A percentile compares a stretch with the other conserved stretches of the same genome.
These are phyloP conservation scores for Sanderia malayensis DNA, from an alignment of 30 jellyfish, hydroid and myxozoan genomes.

Conservation along the genomic window DNA sequence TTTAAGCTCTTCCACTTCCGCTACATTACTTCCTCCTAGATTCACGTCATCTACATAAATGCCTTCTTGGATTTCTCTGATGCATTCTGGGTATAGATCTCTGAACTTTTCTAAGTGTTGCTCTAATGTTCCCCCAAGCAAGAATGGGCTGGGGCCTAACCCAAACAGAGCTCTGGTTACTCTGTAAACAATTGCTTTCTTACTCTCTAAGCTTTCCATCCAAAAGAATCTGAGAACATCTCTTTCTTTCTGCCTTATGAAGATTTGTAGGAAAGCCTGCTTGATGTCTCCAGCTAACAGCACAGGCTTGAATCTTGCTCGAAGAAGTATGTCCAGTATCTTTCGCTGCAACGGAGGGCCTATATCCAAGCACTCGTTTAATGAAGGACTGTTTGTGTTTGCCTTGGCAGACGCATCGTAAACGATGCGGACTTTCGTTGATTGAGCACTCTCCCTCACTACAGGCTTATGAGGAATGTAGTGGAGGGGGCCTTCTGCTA, in stretches of 20 bases:
- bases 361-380: background rate
- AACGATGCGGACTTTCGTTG: background rate
- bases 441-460: background rate
- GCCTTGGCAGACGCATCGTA: background rate
- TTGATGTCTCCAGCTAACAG: constrained; percentile 1
- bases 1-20: too few species aligned
- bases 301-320: background rate
- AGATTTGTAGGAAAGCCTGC: constrained; percentile 11
- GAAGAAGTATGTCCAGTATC: background rate
- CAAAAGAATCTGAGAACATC: constrained; percentile 5
- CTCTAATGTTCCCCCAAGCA: constrained; percentile 12
- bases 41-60: too few species aligned
- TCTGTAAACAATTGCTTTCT: background rate
- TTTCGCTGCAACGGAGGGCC: background rate
- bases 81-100: too few species aligned
- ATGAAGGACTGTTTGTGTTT: background rate
- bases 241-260: background rate
- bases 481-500: background rate
- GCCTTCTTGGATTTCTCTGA: too few species aligned
- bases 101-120: constrained; percentile 9
- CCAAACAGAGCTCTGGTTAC: constrained; percentile 33
- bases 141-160: constrained; percentile 18
- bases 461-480: background rate
- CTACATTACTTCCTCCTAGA: too few species aligned
- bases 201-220: background rate